Percentiles rank a stretch among this genome's conserved stretches.
Evolutionary conservation across 2,797 vertebrate genomes (phyloP).

Genomic region (Tragopan temminckii): DNA sequence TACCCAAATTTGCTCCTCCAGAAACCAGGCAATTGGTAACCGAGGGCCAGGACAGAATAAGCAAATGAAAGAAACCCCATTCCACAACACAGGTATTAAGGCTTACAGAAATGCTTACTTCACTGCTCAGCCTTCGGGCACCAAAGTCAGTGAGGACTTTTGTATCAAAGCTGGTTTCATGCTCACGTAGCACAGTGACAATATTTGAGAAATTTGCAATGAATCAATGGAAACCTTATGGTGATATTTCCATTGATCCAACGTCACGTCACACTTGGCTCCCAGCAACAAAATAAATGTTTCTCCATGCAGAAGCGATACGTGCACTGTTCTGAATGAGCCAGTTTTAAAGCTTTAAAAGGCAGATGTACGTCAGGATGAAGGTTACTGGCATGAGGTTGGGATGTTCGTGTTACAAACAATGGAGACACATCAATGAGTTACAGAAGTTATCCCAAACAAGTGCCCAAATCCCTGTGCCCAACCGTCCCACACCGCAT

Average conservation of each 20-base stretch:
- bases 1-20: background rate
- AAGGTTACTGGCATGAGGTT: background rate
- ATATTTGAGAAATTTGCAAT: background rate
- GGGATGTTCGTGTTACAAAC: background rate
- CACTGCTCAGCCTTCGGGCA: background rate
- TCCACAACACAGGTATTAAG: background rate
- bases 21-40: background rate
- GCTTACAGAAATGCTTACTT: background rate
- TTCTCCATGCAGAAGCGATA: background rate
- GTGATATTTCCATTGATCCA: background rate
- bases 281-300: background rate
- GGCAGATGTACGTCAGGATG: background rate
- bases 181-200: accelerated
- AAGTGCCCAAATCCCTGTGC: slow-evolving; percentile 54
- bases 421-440: background rate
- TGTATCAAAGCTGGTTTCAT: background rate
- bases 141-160: background rate
- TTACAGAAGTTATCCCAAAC: slow-evolving; percentile 33
- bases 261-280: background rate
- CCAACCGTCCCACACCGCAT: background rate
- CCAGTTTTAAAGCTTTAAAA: background rate
- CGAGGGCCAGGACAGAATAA: background rate
- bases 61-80: background rate
- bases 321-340: background rate
- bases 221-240: background rate